phyloP scores from a whole-genome alignment of 2,797 vertebrate species.

The Crax fasciolata region DNA sequence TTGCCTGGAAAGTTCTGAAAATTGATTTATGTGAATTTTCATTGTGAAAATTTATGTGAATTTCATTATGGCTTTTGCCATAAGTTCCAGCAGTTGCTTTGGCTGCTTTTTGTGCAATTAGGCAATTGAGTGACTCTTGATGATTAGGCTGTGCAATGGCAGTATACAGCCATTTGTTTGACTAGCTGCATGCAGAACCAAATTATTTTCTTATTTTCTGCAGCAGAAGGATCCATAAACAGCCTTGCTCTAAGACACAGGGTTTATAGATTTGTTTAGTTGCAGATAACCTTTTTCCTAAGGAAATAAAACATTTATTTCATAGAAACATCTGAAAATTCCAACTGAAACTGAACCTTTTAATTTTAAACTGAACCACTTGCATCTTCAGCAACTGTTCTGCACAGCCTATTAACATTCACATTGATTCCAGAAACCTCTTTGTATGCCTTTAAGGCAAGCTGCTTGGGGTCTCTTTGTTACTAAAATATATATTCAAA shows the following conservation, averaged over 20 bases:
- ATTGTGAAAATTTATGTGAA: too few relatives aligned
- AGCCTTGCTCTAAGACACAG: neutral
- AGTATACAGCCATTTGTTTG: neutral
- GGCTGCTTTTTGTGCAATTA: neutral
- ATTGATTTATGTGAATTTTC: neutral
- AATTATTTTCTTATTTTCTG: neutral
- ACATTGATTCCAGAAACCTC: neutral
- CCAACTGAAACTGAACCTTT: fast-evolving
- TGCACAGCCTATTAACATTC: neutral
- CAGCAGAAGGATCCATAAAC: neutral
- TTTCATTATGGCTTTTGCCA: neutral
- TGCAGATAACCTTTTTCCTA: neutral
- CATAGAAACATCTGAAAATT: neutral
- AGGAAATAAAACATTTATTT: neutral
- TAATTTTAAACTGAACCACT: too few relatives aligned
- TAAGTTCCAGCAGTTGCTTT: neutral
- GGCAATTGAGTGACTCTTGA: neutral
- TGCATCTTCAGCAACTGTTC: neutral
- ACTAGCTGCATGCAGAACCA: neutral
- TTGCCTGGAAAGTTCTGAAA: neutral
- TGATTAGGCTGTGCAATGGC: neutral
- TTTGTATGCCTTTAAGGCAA: neutral
- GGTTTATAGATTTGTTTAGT: neutral
- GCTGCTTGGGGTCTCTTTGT: neutral
- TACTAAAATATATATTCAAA: neutral